Conservation (phyloP, 2,113 vertebrate species). For the Leptodactylus fuscus region DNA sequence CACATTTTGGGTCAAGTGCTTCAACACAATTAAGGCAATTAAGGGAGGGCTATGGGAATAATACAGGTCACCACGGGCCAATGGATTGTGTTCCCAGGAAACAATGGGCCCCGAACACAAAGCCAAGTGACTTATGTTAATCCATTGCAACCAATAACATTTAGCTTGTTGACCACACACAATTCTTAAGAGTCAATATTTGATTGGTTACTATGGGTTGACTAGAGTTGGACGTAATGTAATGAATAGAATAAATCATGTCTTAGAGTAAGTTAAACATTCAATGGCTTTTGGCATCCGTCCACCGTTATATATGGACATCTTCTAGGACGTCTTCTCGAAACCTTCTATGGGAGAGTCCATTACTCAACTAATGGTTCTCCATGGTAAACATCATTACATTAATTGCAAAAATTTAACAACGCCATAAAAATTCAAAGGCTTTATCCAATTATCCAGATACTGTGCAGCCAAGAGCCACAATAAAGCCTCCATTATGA, state of each 20-base stretch:
- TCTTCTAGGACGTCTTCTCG: neutral
- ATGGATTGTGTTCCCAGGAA: neutral
- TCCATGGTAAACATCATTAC: neutral
- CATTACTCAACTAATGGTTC: neutral
- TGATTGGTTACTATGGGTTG: neutral
- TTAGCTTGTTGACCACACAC: neutral
- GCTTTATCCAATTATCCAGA: neutral
- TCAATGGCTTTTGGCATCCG: neutral
- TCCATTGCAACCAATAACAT: neutral
- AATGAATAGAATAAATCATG: neutral
- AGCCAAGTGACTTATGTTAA: neutral
- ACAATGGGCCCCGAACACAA: neutral
- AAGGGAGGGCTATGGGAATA: neutral
- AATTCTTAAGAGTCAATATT: neutral
- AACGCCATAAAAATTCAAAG: neutral
- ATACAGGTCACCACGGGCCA: neutral
- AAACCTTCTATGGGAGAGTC: too few species aligned
- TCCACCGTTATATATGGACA: neutral
- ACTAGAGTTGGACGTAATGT: too few species aligned
- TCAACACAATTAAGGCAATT: neutral
- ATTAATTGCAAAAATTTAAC: neutral
- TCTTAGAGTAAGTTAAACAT: neutral
- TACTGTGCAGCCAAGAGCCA: neutral
- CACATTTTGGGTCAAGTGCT: constrained; percentile 2
- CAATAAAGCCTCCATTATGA: neutral